A percentile compares a stretch with the other conserved stretches of the same genome.
phyloP scores from a whole-genome alignment of 2,797 vertebrate species.

The Enoplosus armatus region DNA sequence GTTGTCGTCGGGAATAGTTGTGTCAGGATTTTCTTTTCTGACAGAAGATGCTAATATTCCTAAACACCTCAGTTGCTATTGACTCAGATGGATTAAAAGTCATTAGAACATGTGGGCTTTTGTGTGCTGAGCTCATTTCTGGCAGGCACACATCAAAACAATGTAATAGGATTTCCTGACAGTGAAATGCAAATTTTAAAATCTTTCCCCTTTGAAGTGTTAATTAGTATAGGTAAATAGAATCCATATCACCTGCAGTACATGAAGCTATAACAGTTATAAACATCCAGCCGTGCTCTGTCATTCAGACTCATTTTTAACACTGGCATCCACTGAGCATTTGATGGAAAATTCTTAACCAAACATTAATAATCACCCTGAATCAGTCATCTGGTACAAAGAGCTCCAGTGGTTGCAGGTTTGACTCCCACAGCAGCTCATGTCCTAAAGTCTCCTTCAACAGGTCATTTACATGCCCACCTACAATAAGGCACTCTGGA shows the following conservation, averaged over 20 bases:
- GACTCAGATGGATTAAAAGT: slow-evolving; percentile 83
- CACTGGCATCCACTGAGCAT: not conserved
- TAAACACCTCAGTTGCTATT: slow-evolving; percentile 77
- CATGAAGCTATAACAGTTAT: slow-evolving; percentile 31
- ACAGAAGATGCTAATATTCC: slow-evolving; percentile 77
- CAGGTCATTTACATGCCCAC: slow-evolving; percentile 29
- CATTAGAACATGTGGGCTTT: slow-evolving; percentile 81
- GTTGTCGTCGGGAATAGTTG: slow-evolving; percentile 73
- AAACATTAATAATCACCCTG: not conserved
- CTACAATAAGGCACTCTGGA: slow-evolving; percentile 51
- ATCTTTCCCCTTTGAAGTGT: slow-evolving; percentile 73
- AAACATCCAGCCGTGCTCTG: slow-evolving; percentile 9
- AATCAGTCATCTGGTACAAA: slow-evolving; percentile 8
- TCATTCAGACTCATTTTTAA: slow-evolving; percentile 30
- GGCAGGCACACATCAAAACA: slow-evolving; percentile 73
- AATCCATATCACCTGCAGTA: slow-evolving; percentile 62
- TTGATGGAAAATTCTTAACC: not conserved
- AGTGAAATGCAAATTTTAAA: slow-evolving; percentile 69
- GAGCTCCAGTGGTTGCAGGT: slow-evolving; percentile 3
- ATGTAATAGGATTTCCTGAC: slow-evolving; percentile 76
- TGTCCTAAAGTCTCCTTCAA: slow-evolving; percentile 47
- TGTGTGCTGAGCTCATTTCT: slow-evolving; percentile 76
- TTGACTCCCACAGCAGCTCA: slow-evolving; percentile 25
- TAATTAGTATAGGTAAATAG: slow-evolving; percentile 72
- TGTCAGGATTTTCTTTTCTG: slow-evolving; percentile 67